phyloP scores from a whole-genome alignment of 2,113 vertebrate species.

The Sorex fumeus region DNA sequence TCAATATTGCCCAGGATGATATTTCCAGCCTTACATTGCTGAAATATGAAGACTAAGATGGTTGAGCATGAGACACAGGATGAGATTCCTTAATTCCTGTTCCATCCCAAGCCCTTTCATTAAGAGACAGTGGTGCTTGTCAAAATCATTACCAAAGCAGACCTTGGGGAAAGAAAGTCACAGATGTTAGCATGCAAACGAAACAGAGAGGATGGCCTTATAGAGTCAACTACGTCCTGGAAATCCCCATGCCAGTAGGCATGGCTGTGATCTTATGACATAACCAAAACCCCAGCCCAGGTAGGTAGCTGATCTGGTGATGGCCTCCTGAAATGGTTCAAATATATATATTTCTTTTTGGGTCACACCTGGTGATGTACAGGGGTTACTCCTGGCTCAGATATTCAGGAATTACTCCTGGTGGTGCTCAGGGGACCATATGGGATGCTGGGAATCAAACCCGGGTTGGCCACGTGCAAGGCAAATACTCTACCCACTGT shows the following conservation, averaged over 20 bases:
- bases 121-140: background rate
- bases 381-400: too few species aligned
- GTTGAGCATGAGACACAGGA: background rate
- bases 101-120: background rate
- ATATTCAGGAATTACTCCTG: too few species aligned
- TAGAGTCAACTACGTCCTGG: background rate
- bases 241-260: background rate
- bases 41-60: background rate
- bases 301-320: background rate
- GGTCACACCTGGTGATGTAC: too few species aligned
- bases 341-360: too few species aligned
- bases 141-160: background rate
- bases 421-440: too few species aligned
- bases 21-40: background rate
- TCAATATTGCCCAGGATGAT: background rate
- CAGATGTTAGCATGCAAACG: background rate
- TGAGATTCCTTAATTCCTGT: background rate
- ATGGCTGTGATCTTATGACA: background rate
- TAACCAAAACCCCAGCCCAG: background rate
- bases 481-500: too few species aligned
- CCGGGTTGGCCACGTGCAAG: too few species aligned
- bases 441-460: too few species aligned
- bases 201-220: background rate
- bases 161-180: background rate
- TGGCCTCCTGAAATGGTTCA: too few species aligned